These are phyloP conservation scores for Cliona cf. orientalis DNA, from an alignment of 37 sponge, comb jelly and placozoan species.

Conservation along the genomic window DNA sequence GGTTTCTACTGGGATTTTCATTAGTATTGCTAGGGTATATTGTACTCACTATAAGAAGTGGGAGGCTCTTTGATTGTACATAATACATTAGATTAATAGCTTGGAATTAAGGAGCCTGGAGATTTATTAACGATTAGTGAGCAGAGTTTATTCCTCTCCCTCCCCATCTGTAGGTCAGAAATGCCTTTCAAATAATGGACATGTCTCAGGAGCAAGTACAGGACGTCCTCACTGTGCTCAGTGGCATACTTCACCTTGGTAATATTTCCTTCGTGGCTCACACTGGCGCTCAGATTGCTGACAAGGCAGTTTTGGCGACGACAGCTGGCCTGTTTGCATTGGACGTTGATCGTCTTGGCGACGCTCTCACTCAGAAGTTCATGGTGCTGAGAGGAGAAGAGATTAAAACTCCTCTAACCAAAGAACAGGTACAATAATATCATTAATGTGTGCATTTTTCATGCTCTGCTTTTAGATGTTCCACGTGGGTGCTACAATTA, in stretches of 20 bases:
- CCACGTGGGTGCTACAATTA: too few species aligned
- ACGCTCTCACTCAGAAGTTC: conserved; percentile 90
- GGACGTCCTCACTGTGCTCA: conserved; percentile 74
- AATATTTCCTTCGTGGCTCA: conserved; percentile 88
- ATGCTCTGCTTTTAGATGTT: neutral
- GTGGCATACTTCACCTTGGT: conserved; percentile 88
- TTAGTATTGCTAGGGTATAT: too few species aligned
- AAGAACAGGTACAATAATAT: conserved; percentile 72
- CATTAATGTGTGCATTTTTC: neutral
- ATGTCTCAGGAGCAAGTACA: conserved; percentile 55
- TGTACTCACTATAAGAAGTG: too few species aligned
- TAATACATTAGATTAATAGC: too few species aligned
- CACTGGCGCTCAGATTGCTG: conserved; percentile 91
- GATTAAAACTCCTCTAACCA: conserved; percentile 92
- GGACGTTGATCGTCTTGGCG: conserved; percentile 73
- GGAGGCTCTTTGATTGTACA: too few species aligned
- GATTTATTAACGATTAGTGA: too few species aligned
- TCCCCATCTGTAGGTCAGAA: conserved; percentile 37
- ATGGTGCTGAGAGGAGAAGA: conserved; percentile 94
- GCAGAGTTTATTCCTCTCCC: too few species aligned
- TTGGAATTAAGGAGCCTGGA: too few species aligned
- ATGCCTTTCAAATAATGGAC: conserved; percentile 78
- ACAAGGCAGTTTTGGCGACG: conserved; percentile 61
- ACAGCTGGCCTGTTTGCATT: conserved; percentile 76
- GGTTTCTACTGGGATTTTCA: too few species aligned